Evolutionary conservation across 2,888 invertebrate genomes (phyloP).

Genomic region (Polylopha cassiicola): DNA sequence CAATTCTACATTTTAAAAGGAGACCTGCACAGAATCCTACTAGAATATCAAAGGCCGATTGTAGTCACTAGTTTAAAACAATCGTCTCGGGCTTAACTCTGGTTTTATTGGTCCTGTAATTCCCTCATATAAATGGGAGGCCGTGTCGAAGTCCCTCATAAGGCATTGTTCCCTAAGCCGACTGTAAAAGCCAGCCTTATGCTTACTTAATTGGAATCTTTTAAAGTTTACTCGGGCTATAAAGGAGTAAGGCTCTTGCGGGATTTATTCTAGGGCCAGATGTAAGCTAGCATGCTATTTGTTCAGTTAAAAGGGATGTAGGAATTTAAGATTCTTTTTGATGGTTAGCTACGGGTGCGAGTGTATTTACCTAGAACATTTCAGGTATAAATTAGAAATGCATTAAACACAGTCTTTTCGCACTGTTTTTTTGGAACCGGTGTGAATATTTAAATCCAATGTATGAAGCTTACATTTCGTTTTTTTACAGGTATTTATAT

Average conservation of each 20-base stretch:
- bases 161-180: constrained; percentile 58
- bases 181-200: constrained; percentile 46
- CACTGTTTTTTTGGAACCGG: too few species aligned
- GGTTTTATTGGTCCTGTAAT: constrained; percentile 49
- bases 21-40: not conserved
- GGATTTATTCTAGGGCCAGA: constrained; percentile 4
- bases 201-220: constrained; percentile 69
- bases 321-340: too few species aligned
- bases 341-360: too few species aligned
- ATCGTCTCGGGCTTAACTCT: constrained; percentile 10
- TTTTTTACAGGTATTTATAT: too few species aligned
- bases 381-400: too few species aligned
- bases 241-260: constrained; percentile 45
- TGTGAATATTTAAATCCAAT: too few species aligned
- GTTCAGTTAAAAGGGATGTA: too few species aligned
- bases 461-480: too few species aligned
- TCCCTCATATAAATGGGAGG: constrained; percentile 49
- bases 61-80: constrained; percentile 4
- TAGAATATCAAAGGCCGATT: not conserved
- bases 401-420: too few species aligned
- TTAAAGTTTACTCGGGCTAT: constrained; percentile 69
- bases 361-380: too few species aligned
- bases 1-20: too few species aligned
- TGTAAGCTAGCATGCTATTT: too few species aligned
- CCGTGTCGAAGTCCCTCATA: constrained; percentile 36